Percentiles rank a stretch among this genome's conserved stretches.
phyloP scores from a whole-genome alignment of 2,113 vertebrate genomes.

The Trematomus loennbergii region DNA sequence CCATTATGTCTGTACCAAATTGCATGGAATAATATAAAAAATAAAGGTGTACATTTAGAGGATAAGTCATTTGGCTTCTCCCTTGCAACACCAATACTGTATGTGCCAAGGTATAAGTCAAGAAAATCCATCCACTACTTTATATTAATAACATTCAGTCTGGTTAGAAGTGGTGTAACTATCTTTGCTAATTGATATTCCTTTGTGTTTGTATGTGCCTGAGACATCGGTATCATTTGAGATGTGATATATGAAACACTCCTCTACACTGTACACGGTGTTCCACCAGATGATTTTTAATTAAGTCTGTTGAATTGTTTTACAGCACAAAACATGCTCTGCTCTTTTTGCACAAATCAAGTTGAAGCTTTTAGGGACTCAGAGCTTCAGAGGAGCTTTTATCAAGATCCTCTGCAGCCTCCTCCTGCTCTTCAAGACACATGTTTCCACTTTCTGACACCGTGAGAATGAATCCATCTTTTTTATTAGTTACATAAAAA shows the following conservation, averaged over 20 bases:
- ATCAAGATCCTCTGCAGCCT: conserved; percentile 29
- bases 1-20: no score
- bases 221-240: background rate
- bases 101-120: background rate
- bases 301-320: conserved; percentile 11
- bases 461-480: no score
- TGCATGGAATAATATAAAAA: no score
- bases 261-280: background rate
- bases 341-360: conserved; percentile 40
- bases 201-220: background rate
- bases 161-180: background rate
- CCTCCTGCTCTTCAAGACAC: conserved; percentile 43
- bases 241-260: background rate
- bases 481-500: no score
- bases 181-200: background rate
- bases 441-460: conserved; percentile 2
- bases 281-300: background rate
- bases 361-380: conserved; percentile 25
- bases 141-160: background rate
- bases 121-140: background rate
- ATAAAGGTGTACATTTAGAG: background rate
- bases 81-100: background rate
- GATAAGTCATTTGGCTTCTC: background rate
- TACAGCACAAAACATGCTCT: conserved; percentile 7
- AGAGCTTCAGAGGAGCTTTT: conserved; percentile 16